A percentile compares a stretch with the other conserved stretches of the same genome.
Evolutionary conservation across 2,888 invertebrate genomes (phyloP).

Genomic region (Volucella inanis): DNA sequence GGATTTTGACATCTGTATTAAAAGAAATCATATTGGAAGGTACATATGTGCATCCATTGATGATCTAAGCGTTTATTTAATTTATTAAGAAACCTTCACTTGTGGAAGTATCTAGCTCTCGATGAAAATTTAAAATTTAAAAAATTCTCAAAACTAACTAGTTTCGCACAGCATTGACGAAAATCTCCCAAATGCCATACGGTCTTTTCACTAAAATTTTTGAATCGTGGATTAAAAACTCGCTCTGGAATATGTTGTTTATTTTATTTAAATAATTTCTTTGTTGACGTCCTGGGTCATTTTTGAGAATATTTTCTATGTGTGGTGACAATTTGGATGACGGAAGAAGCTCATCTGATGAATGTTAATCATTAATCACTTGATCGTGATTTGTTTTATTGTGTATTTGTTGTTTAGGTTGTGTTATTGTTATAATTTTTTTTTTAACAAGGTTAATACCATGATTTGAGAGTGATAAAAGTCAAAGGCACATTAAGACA

Average conservation of each 20-base stretch:
- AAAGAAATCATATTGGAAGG: background rate
- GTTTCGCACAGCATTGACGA: too few species aligned
- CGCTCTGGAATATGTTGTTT: too few species aligned
- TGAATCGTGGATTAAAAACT: too few species aligned
- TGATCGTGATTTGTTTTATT: conserved; percentile 61
- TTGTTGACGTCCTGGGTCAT: too few species aligned
- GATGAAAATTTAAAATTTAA: too few species aligned
- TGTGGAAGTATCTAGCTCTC: too few species aligned
- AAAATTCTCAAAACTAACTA: too few species aligned
- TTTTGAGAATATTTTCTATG: conserved; percentile 50
- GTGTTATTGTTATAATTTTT: background rate
- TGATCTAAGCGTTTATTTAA: too few species aligned
- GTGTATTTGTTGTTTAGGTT: conserved; percentile 15
- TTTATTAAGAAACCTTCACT: too few species aligned
- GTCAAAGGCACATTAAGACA: background rate
- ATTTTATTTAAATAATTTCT: too few species aligned
- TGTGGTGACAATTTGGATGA: conserved; percentile 14
- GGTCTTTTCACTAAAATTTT: too few species aligned
- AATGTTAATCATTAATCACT: conserved; percentile 53
- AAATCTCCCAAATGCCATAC: too few species aligned
- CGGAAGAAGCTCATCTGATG: conserved; percentile 36
- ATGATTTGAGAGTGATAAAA: conserved; percentile 18
- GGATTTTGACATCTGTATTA: conserved; percentile 76
- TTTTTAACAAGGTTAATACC: conserved; percentile 55
- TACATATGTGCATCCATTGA: background rate